phyloP scores from a whole-genome alignment of 2,797 vertebrate species.

The Lutjanus argentimaculatus region DNA sequence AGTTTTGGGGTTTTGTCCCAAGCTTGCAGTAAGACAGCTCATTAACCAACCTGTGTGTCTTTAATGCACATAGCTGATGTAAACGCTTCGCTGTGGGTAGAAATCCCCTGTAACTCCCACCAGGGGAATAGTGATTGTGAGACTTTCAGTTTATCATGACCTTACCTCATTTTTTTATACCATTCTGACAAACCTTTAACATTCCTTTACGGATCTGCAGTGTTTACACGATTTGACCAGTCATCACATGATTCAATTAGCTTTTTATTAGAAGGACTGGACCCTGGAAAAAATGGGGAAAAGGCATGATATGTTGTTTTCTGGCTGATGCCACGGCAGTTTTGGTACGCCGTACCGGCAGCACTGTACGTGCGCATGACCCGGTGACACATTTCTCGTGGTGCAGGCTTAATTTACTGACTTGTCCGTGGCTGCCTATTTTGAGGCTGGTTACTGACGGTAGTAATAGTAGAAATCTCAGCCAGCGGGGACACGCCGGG shows the following conservation, averaged over 20 bases:
- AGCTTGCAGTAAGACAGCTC: background rate
- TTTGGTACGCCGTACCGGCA: background rate
- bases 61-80: background rate
- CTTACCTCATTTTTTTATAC: background rate
- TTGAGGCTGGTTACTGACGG: constrained; percentile 4
- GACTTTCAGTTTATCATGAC: constrained; percentile 32
- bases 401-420: background rate
- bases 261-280: background rate
- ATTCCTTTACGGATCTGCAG: background rate
- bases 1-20: background rate
- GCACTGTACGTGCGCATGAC: constrained; percentile 30
- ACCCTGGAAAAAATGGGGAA: background rate
- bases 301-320: background rate
- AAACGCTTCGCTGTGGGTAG: background rate
- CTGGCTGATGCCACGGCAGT: background rate
- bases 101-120: constrained; percentile 41
- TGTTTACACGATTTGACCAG: background rate
- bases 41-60: background rate
- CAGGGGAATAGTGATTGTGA: background rate
- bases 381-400: constrained; percentile 56
- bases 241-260: background rate
- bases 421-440: constrained; percentile 4
- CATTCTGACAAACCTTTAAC: background rate
- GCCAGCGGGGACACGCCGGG: constrained; percentile 22
- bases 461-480: constrained; percentile 49